A percentile compares a stretch with the other conserved stretches of the same genome.
phyloP scores from a whole-genome alignment of 2,797 vertebrate genomes.

The Hemibagrus guttatus region DNA sequence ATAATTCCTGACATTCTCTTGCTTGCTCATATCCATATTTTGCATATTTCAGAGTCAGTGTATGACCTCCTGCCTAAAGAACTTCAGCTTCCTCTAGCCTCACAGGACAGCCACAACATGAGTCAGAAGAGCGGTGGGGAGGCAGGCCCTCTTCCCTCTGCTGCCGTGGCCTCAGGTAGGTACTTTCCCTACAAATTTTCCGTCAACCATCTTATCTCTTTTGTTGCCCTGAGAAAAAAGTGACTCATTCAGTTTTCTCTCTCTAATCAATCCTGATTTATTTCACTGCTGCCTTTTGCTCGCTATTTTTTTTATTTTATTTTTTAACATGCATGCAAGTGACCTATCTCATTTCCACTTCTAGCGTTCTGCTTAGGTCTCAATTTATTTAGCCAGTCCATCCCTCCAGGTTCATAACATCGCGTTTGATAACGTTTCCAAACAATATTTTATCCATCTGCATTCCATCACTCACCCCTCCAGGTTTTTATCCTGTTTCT shows the following conservation, averaged over 20 bases:
- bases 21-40: slow-evolving; percentile 3
- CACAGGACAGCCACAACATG: slow-evolving; percentile 90
- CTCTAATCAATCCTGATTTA: background rate
- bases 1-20: background rate
- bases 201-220: slow-evolving; percentile 66
- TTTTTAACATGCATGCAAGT: slow-evolving; percentile 3
- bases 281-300: slow-evolving; percentile 25
- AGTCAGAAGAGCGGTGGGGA: slow-evolving; percentile 99
- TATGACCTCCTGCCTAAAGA: slow-evolving; percentile 99
- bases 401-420: slow-evolving; percentile 18
- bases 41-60: slow-evolving; percentile 86
- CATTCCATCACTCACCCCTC: background rate
- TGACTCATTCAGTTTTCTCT: background rate
- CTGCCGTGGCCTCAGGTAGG: slow-evolving; percentile 97
- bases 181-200: slow-evolving; percentile 60
- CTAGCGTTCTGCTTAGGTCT: background rate
- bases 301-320: background rate
- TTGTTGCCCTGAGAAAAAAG: slow-evolving; percentile 65
- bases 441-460: slow-evolving; percentile 22
- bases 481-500: background rate
- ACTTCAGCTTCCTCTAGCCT: slow-evolving; percentile 92
- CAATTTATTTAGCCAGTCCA: slow-evolving; percentile 7
- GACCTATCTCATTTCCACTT: background rate
- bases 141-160: slow-evolving; percentile 91
- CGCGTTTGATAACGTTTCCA: background rate